phyloP scores from a whole-genome alignment of 2,113 vertebrate genomes.

The Reinhardtius hippoglossoides region DNA sequence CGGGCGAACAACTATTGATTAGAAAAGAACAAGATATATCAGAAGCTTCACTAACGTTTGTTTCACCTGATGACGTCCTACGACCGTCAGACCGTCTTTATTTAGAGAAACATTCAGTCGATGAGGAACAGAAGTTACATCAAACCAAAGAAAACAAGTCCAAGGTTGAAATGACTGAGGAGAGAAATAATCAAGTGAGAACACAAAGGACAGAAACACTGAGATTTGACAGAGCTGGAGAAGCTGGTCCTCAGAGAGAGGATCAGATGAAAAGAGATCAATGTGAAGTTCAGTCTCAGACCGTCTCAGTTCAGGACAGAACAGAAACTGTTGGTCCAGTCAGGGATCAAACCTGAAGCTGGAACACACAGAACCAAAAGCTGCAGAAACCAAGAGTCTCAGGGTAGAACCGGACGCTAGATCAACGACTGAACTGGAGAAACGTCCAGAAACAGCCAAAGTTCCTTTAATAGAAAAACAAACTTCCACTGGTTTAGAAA shows the following conservation, averaged over 20 bases:
- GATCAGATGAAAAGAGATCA: not conserved
- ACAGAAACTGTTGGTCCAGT: not conserved
- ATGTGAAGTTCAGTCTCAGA: not conserved
- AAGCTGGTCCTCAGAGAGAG: not conserved
- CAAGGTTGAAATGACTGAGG: constrained; percentile 7
- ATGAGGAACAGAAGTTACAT: not conserved
- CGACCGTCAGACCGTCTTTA: too few species aligned
- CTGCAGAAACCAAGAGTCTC: not conserved
- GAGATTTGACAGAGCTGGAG: too few species aligned
- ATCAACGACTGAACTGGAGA: not conserved
- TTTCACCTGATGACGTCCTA: not conserved
- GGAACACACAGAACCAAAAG: not conserved
- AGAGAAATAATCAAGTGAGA: not conserved
- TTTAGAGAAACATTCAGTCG: not conserved
- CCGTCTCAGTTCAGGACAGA: not conserved
- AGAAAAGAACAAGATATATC: not conserved
- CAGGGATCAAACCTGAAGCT: not conserved
- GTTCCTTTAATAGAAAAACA: not conserved
- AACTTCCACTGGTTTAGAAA: not conserved
- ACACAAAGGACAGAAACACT: too few species aligned
- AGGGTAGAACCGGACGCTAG: not conserved
- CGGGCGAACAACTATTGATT: not conserved
- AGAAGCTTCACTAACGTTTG: not conserved
- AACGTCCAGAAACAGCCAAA: not conserved
- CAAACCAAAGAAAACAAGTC: constrained; percentile 5